Evolutionary conservation across 2,113 vertebrate genomes (phyloP), one percentile per base, ranked within the genome.

Genomic region (Melanerpes aurifrons): DNA sequence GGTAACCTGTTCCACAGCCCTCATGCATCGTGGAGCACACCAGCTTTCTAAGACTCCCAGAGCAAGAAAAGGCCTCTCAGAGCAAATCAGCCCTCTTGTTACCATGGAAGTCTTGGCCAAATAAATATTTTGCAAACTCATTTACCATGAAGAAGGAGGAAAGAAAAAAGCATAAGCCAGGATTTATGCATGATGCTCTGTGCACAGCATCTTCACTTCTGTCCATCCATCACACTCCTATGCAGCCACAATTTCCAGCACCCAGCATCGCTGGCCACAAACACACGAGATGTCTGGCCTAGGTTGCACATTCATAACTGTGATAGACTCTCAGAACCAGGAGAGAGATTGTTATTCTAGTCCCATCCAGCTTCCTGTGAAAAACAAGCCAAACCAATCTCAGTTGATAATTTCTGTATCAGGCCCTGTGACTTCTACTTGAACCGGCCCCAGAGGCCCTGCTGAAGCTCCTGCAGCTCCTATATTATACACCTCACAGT

Each of bases 381-480:
- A 91, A 62, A 76, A 50, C 69, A 86, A 69, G 82, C 75, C 66
- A 50, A 90, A 37, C 16, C 59, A 37, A 15, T 64, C 32, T 62
- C 69, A 90, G 85, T 35, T 88, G 94, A 72, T 75, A 81, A 91
- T 83, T 95, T 72, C 85, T 69, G 15, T 62, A 76, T 16, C 56
- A 43, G 64, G 11, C 57, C n/a, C n/a, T 5, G 1, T 75, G 66
- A 82, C 58, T 86, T 75, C 66, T 72, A 2, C 57, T 21, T 64
- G 76, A 92, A 64, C 68, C 1, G 0, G 64, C 66, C 59, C 57
- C 80, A 82, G 75, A 15, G 1, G 0, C 28, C 14, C 29, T 68
- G 76, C 11, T 0, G 0, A 7, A 0, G 2, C 16, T 19, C 69
- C 69, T 43, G 3, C 90, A 90, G 82, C 87, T 48, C 5, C 82